These are phyloP conservation scores for Scelioninae gen. 2 DNA, from an alignment of 2,888 invertebrate species.

Conservation along the genomic window DNA sequence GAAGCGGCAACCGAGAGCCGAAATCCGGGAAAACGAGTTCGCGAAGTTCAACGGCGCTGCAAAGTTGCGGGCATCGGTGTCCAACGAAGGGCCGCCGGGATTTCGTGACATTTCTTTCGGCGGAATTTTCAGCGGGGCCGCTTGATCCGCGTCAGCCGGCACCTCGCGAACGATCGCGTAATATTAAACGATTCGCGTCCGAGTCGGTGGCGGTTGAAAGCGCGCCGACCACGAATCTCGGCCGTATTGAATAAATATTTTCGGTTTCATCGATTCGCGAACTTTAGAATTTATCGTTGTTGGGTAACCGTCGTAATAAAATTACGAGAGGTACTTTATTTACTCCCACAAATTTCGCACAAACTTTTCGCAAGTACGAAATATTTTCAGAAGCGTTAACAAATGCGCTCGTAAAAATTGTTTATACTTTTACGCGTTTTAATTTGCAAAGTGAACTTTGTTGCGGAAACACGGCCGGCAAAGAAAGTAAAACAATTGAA, in stretches of 20 bases:
- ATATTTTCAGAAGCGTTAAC: conserved; percentile 31
- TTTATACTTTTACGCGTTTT: conserved; percentile 28
- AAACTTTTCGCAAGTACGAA: conserved; percentile 36
- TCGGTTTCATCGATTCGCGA: conserved; percentile 45
- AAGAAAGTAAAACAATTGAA: conserved; percentile 16
- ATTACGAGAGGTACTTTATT: conserved; percentile 48
- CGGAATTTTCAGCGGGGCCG: no score
- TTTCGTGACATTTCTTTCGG: conserved; percentile 4
- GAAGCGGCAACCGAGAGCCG: conserved; percentile 20
- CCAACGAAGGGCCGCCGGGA: neutral
- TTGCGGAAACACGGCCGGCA: neutral
- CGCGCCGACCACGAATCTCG: conserved; percentile 34
- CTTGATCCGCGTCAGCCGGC: no score
- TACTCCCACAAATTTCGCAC: conserved; percentile 24
- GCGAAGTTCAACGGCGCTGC: conserved; percentile 15
- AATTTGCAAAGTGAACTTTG: conserved; percentile 27
- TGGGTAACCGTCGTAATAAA: conserved; percentile 53
- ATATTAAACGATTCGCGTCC: conserved; percentile 22
- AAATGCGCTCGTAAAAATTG: conserved; percentile 34
- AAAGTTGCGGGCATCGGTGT: conserved; percentile 15
- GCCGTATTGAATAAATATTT: conserved; percentile 54
- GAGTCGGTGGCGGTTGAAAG: conserved; percentile 11
- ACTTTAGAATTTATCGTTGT: conserved; percentile 54
- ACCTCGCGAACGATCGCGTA: neutral
- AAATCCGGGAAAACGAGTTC: conserved; percentile 23